Base-by-base conservation (phyloP, 53 echinoderm and acorn worm genomes). In the Pentamera pediparva region DNA sequence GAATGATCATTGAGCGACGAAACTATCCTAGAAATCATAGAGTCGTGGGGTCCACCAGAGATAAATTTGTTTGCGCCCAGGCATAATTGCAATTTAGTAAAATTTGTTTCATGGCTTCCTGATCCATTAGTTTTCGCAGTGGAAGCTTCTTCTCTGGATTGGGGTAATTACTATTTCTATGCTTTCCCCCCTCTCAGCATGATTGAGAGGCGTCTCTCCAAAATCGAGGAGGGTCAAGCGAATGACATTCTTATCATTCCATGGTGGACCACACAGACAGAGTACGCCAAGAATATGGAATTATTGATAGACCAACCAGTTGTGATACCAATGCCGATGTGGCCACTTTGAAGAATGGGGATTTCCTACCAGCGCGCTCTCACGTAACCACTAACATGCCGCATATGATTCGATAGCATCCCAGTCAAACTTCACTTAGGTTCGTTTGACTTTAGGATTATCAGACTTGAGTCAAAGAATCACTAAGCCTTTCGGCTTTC, bases 151-250 rank as follows among this genome's bases (percentile, higher is more conserved):
- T 38, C 35, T 2, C 6, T 76, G 13, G 35, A 38, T 17, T 81
- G 81, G 81, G 39, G 31, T 9, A 28, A 3, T 1, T 12, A 24
- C 29, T 52, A 39, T 29, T 51, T 48, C 5, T 70, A 83, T 65
- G 71, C 70, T 48, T 83, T 83, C 39, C 79, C 79, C 40, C 85
- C 79, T 59, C 79, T 79, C 50, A 70, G 78, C 45, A 25, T 79
- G 22, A 74, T 78, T 31, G 85, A 79, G 19, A 35, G 32, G 34
- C 22, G 28, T n/a, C 59, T 76, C 24, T 43, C 70, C 38, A 84
- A 84, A 39, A 19, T 79, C 2, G 56, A 32, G 29, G 0, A 32
- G 35, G 64, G 76, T 36, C 25, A 37, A 61, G 78, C 70, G 36
- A 41, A 19, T 33, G 78, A 51, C 3, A 59, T 78, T 6, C n/a